These are phyloP conservation scores for Augochlora pura DNA, from an alignment of 1,140 invertebrate species.

Conservation along the genomic window DNA sequence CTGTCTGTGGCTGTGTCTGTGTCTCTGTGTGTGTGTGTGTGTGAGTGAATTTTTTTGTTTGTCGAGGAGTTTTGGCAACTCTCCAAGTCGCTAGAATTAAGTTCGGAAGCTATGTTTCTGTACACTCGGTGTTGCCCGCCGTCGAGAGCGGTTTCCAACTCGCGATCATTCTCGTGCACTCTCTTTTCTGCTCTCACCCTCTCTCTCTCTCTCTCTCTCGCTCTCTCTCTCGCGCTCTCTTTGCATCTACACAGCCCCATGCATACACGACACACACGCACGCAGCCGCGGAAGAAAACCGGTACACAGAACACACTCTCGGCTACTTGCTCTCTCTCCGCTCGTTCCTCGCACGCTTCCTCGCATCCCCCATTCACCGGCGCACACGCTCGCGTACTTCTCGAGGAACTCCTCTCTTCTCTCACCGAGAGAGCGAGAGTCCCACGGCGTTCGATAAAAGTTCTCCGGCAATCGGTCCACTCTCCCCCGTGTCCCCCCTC, in stretches of 20 bases:
- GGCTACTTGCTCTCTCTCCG: not conserved
- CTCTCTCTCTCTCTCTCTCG: not conserved
- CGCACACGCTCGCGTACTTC: not conserved
- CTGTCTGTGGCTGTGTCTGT: not conserved
- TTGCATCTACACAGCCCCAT: not conserved
- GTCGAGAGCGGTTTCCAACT: constrained; percentile 45
- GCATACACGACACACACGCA: not conserved
- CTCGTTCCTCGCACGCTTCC: constrained; percentile 20
- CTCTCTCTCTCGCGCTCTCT: constrained; percentile 2
- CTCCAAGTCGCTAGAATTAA: constrained; percentile 65
- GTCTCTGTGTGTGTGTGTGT: constrained; percentile 26
- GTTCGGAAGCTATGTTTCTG: constrained; percentile 65
- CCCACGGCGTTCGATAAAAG: constrained; percentile 57
- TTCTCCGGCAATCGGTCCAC: constrained; percentile 49
- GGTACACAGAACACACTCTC: not conserved
- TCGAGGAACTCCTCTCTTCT: not conserved
- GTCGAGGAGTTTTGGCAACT: constrained; percentile 62
- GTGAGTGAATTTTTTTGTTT: constrained; percentile 57
- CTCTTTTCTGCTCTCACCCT: not conserved
- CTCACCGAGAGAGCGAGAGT: constrained; percentile 26
- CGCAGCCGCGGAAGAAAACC: not conserved
- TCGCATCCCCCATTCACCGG: constrained; percentile 1
- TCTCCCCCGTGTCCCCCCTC: constrained; percentile 32
- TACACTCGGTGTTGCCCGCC: constrained; percentile 52
- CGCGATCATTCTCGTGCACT: constrained; percentile 16